Evolutionary conservation across 2,888 invertebrate genomes (phyloP).

Genomic region (Graphium colonna): DNA sequence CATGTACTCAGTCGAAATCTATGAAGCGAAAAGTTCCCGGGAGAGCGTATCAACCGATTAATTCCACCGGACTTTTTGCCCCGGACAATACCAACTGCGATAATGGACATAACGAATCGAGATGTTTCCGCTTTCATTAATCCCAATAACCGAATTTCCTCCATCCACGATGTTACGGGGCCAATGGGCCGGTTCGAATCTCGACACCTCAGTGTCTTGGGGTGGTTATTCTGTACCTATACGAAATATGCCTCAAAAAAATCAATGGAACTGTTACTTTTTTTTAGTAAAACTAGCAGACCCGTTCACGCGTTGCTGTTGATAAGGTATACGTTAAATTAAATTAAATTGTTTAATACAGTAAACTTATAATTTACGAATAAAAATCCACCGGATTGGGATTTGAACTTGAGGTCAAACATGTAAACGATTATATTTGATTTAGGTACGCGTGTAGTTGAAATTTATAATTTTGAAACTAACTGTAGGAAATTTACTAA

Average conservation of each 20-base stretch:
- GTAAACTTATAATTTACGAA: too few relatives aligned
- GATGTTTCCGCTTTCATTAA: conserved; percentile 59
- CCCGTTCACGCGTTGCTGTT: too few relatives aligned
- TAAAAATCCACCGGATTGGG: too few relatives aligned
- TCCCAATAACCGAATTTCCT: conserved; percentile 52
- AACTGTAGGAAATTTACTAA: too few relatives aligned
- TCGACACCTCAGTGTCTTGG: conserved; percentile 49
- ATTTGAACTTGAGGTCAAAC: too few relatives aligned
- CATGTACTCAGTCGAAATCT: background rate
- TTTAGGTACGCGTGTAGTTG: too few relatives aligned
- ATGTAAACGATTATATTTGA: too few relatives aligned
- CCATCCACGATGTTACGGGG: conserved; percentile 39
- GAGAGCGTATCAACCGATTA: conserved; percentile 29
- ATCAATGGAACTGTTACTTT: background rate
- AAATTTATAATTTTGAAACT: too few relatives aligned
- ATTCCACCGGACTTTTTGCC: conserved; percentile 29
- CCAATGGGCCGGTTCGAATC: conserved; percentile 56
- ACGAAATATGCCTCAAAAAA: conserved; percentile 10
- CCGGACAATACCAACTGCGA: conserved; percentile 32
- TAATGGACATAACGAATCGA: conserved; percentile 41
- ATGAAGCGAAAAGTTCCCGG: conserved; percentile 2
- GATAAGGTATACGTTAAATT: too few relatives aligned
- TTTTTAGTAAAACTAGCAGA: too few relatives aligned
- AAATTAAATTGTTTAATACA: too few relatives aligned
- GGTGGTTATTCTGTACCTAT: conserved; percentile 34